Evolutionary conservation across 2,113 vertebrate genomes (phyloP).

Genomic region (Rhea pennata): DNA sequence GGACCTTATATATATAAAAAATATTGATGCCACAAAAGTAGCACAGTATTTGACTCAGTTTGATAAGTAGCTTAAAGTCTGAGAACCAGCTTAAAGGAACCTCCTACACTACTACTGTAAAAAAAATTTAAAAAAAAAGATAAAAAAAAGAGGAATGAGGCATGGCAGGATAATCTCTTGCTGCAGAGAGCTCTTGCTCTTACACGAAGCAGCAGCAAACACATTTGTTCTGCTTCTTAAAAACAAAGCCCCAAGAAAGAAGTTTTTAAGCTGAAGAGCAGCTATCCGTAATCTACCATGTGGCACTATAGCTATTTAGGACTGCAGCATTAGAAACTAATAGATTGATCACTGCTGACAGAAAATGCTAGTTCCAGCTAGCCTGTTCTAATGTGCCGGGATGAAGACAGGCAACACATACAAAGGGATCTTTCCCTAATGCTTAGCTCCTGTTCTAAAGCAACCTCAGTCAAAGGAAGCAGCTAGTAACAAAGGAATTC

Average conservation of each 20-base stretch:
- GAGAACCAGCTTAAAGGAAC: neutral
- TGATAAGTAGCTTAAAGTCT: neutral
- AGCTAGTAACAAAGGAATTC: neutral
- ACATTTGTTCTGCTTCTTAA: neutral
- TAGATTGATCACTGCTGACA: accelerated
- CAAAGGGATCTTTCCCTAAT: neutral
- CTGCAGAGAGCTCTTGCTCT: neutral
- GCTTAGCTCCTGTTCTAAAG: neutral
- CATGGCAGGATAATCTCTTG: neutral
- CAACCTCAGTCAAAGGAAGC: neutral
- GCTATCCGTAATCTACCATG: neutral
- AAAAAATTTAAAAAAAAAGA: too few relatives aligned
- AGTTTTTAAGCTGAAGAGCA: accelerated
- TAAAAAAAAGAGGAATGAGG: neutral
- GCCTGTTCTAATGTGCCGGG: neutral
- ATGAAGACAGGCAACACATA: neutral
- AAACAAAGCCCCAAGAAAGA: accelerated
- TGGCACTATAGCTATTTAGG: neutral
- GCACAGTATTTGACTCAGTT: neutral
- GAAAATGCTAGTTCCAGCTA: neutral
- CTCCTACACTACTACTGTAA: too few relatives aligned
- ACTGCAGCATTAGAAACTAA: neutral
- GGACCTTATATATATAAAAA: neutral
- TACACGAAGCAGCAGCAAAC: neutral
- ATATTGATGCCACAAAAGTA: accelerated